Conservation (phyloP, 2,113 vertebrate species). For the Vulpes vulpes region DNA sequence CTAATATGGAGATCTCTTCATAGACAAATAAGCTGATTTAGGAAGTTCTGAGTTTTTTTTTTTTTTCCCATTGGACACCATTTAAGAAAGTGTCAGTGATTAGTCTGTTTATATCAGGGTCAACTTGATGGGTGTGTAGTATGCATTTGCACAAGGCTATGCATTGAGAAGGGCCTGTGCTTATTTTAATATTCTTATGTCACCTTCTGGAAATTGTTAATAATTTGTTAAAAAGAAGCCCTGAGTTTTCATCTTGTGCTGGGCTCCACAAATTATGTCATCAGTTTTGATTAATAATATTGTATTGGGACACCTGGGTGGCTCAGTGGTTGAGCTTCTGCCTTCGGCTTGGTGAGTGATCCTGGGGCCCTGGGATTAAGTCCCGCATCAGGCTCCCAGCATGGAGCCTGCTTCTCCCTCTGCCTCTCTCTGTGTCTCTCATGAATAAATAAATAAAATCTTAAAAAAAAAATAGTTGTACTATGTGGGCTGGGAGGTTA, state of each 20-base stretch:
- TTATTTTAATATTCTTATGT: background rate
- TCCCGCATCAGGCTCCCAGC: too few relatives aligned
- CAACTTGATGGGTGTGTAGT: too few relatives aligned
- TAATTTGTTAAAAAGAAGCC: background rate
- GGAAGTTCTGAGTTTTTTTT: background rate
- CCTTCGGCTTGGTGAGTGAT: too few relatives aligned
- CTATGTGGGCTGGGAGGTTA: background rate
- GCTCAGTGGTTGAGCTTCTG: too few relatives aligned
- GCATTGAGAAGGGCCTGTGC: background rate
- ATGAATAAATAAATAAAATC: too few relatives aligned
- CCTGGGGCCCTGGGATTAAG: too few relatives aligned
- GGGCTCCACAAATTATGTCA: background rate
- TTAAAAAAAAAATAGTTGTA: background rate
- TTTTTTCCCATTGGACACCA: background rate
- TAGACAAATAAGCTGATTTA: background rate
- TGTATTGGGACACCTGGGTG: background rate
- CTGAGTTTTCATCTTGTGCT: background rate
- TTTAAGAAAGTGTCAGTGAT: background rate
- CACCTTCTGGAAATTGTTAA: background rate
- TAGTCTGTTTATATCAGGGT: background rate
- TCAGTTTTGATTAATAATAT: background rate
- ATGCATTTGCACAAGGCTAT: background rate
- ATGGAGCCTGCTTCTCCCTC: too few relatives aligned
- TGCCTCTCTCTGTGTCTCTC: too few relatives aligned
- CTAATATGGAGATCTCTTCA: background rate